A percentile compares a stretch with the other conserved stretches of the same genome.
Conservation (phyloP, 2,113 vertebrate genomes). For the Triplophysa siluroides region DNA sequence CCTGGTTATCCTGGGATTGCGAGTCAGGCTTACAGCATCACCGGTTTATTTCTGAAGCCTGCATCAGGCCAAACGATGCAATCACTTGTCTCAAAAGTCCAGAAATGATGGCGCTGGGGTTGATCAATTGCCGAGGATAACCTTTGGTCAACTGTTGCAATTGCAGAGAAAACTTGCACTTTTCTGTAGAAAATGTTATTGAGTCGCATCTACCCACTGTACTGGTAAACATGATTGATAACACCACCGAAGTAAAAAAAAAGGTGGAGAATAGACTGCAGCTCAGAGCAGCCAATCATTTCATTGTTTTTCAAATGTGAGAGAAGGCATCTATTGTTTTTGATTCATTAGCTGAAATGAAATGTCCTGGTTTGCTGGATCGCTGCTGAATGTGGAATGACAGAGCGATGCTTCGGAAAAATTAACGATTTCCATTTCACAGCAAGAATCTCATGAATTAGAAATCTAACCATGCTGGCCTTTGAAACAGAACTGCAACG, state of each 20-base stretch:
- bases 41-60: conserved; percentile 23
- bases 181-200: conserved; percentile 1
- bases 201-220: background rate
- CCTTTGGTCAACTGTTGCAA: conserved; percentile 34
- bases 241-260: background rate
- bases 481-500: background rate
- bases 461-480: background rate
- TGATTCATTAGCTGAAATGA: conserved; percentile 35
- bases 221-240: conserved; percentile 30
- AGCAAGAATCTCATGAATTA: background rate
- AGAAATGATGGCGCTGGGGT: conserved; percentile 5
- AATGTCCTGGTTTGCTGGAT: background rate
- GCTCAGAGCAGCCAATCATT: background rate
- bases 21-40: conserved; percentile 11
- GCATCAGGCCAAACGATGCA: conserved; percentile 29
- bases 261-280: background rate
- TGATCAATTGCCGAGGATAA: conserved; percentile 31
- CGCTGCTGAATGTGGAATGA: conserved; percentile 8
- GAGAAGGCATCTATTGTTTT: conserved; percentile 39
- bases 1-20: conserved; percentile 15
- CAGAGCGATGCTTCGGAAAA: background rate
- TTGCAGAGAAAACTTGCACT: conserved; percentile 22
- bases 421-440: conserved; percentile 26
- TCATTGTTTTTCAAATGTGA: conserved; percentile 7
- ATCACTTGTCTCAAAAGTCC: conserved; percentile 22